A percentile compares a stretch with the other conserved stretches of the same genome.
These are phyloP conservation scores for Isaurus tuberculatus DNA, from an alignment of 92 coral and sea anemone species.

Conservation along the genomic window DNA sequence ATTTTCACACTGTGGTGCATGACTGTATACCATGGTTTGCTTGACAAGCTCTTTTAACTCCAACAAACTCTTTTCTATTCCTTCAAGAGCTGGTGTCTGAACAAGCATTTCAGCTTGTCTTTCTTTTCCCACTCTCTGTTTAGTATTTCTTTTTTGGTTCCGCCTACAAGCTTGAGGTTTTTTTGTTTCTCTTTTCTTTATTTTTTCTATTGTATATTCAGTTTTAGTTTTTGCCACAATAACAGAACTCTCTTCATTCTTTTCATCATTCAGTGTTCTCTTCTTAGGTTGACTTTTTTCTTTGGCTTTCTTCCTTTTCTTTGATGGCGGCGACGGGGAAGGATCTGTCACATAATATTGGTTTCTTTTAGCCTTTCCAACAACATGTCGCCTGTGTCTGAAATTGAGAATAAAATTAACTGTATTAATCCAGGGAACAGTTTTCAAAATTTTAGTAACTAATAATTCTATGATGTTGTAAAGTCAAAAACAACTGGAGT, in stretches of 20 bases:
- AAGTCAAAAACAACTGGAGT: too few relatives aligned
- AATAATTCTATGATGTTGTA: too few relatives aligned
- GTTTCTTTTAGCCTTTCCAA: constrained; percentile 41
- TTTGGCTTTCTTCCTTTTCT: constrained; percentile 5
- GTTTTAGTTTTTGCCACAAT: background rate
- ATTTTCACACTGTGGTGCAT: background rate
- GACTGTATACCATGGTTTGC: background rate
- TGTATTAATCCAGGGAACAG: too few relatives aligned
- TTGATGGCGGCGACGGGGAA: constrained; percentile 32
- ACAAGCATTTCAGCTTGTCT: background rate
- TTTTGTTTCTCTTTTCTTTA: background rate
- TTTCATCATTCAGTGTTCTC: background rate
- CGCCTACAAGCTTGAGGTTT: background rate
- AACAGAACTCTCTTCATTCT: background rate
- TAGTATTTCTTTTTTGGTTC: background rate
- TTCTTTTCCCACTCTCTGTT: background rate
- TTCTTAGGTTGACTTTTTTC: background rate
- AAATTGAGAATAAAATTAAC: background rate
- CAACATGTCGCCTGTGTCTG: constrained; percentile 1
- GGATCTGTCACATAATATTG: constrained; percentile 33
- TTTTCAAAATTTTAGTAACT: too few relatives aligned
- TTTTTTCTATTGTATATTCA: background rate
- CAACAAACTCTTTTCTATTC: background rate
- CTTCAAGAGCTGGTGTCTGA: background rate
- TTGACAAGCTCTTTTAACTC: constrained; percentile 9